Percentiles rank a stretch among this genome's conserved stretches.
Conservation (phyloP, 2,797 vertebrate genomes). For the Acipenser ruthenus region DNA sequence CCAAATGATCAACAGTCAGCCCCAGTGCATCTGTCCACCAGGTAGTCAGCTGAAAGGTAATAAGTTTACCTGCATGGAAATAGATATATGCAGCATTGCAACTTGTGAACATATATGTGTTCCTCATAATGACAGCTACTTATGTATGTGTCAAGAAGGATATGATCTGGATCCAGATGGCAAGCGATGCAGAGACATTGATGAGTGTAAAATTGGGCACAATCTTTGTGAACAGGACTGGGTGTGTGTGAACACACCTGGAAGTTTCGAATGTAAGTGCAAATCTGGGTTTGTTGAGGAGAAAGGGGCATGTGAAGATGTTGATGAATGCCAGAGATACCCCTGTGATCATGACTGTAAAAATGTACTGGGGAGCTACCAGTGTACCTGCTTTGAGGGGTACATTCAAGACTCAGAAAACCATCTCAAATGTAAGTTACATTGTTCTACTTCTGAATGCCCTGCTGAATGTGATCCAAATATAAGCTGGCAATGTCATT, state of each 20-base stretch:
- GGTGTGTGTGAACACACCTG: too few species aligned
- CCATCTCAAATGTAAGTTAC: conserved; percentile 35
- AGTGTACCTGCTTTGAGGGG: conserved; percentile 38
- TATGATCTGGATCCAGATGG: conserved; percentile 45
- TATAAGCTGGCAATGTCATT: accelerated
- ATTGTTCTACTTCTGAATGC: conserved; percentile 53
- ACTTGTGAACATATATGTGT: conserved; percentile 42
- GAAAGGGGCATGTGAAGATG: conserved; percentile 39
- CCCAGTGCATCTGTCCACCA: neutral
- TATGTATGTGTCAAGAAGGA: conserved; percentile 55
- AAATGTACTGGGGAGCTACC: conserved; percentile 18
- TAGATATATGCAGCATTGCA: conserved; percentile 17
- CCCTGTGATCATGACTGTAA: conserved; percentile 65
- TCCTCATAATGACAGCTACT: accelerated
- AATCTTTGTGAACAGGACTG: conserved; percentile 11
- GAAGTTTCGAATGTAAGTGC: conserved; percentile 57
- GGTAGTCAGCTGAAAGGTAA: conserved; percentile 25
- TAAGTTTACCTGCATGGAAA: conserved; percentile 34
- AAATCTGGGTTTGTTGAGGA: conserved; percentile 27
- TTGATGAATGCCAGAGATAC: conserved; percentile 21
- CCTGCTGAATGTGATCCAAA: conserved; percentile 39
- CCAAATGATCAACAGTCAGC: accelerated
- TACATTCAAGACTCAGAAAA: conserved; percentile 20
- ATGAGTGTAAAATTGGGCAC: conserved; percentile 51
- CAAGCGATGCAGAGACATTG: conserved; percentile 49